Conservation (phyloP, 64 coral and sea anemone species). For the Stichodactyla helianthus region DNA sequence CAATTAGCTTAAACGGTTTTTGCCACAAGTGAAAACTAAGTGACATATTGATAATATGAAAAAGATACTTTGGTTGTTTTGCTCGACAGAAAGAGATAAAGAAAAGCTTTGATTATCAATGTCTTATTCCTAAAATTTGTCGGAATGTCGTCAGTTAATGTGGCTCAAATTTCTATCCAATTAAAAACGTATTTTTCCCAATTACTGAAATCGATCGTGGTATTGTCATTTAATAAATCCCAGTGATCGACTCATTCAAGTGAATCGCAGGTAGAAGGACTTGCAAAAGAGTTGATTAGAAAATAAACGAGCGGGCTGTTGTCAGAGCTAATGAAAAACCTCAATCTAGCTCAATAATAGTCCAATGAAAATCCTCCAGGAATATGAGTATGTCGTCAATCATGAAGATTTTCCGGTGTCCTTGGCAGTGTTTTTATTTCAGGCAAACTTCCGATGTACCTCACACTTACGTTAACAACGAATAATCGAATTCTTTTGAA, state of each 20-base stretch:
- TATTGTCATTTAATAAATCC: background rate
- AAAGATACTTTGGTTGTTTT: too few relatives aligned
- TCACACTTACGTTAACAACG: constrained; percentile 11
- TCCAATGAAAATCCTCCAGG: background rate
- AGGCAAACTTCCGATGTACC: background rate
- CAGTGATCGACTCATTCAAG: background rate
- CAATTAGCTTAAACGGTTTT: background rate
- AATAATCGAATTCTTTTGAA: background rate
- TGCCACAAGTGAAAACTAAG: background rate
- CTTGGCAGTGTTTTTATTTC: background rate
- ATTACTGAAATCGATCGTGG: background rate
- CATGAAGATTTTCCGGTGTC: background rate
- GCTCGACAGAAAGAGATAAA: too few relatives aligned
- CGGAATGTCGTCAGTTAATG: background rate
- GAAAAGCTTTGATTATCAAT: too few relatives aligned
- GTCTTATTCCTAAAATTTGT: background rate
- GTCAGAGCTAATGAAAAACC: background rate
- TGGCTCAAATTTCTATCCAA: background rate
- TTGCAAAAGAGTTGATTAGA: background rate
- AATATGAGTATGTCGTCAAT: background rate
- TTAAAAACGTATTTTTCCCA: background rate
- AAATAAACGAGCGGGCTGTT: background rate
- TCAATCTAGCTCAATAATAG: background rate
- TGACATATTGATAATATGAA: too few relatives aligned
- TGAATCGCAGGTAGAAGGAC: background rate